These are phyloP conservation scores for Acanthaster planci DNA, from an alignment of 35 echinoderm and acorn worm species.

Conservation along the genomic window DNA sequence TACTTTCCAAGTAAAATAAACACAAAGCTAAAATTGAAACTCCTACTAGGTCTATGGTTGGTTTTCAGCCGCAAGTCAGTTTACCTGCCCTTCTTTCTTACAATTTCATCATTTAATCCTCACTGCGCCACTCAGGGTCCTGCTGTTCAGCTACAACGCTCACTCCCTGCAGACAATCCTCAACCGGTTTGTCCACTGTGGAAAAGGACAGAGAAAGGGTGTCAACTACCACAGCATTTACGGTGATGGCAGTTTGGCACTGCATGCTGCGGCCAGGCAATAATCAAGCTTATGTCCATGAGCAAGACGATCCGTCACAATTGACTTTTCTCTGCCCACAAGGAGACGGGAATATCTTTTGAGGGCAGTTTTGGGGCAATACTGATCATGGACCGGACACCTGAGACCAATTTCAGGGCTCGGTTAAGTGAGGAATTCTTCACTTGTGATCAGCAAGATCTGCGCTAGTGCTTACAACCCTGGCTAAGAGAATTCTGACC, in stretches of 20 bases:
- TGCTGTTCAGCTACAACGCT: constrained; percentile 1
- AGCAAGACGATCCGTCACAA: not conserved
- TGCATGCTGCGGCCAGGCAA: not conserved
- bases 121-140: constrained; percentile 11
- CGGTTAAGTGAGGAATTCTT: too few species aligned
- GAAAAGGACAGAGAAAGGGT: not conserved
- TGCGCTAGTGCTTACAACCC: too few species aligned
- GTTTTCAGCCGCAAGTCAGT: too few species aligned
- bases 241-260: not conserved
- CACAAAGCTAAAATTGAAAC: too few species aligned
- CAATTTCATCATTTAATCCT: not conserved
- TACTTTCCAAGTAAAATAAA: too few species aligned
- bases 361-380: not conserved
- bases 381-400: not conserved
- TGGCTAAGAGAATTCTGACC: too few species aligned
- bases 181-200: not conserved
- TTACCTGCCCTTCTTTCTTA: too few species aligned
- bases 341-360: not conserved
- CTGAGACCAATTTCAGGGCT: too few species aligned
- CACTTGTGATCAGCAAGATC: too few species aligned
- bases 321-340: not conserved
- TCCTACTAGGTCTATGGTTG: too few species aligned
- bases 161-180: not conserved
- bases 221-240: not conserved
- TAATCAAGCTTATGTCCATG: not conserved